Conservation (phyloP, 2,888 invertebrate genomes). For the Limnephilus auricula region DNA sequence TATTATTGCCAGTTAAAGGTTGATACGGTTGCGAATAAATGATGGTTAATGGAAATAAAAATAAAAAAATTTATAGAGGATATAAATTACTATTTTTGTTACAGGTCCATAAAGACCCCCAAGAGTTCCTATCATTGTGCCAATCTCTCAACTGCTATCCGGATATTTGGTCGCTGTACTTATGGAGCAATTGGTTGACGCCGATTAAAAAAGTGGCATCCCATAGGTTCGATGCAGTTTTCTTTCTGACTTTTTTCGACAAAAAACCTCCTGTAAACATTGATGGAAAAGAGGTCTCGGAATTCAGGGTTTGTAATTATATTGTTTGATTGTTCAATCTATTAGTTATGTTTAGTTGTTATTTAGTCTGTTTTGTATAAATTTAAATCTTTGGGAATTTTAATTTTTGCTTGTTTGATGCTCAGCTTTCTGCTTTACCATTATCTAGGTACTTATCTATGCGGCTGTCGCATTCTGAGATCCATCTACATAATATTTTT, state of each 20-base stretch:
- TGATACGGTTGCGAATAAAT: too few species aligned
- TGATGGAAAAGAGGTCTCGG: conserved; percentile 76
- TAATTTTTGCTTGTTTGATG: not conserved
- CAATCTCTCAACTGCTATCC: conserved; percentile 83
- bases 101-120: conserved; percentile 80
- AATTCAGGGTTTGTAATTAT: conserved; percentile 73
- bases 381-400: not conserved
- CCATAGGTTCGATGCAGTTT: conserved; percentile 83
- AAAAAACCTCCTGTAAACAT: conserved; percentile 75
- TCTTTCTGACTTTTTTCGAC: conserved; percentile 82
- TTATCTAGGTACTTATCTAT: too few species aligned
- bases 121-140: conserved; percentile 83
- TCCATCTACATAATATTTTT: not conserved
- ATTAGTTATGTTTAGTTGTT: too few species aligned
- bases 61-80: not conserved
- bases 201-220: conserved; percentile 75
- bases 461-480: too few species aligned
- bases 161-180: conserved; percentile 86
- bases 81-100: conserved; percentile 51
- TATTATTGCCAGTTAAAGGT: too few species aligned
- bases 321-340: not conserved
- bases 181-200: conserved; percentile 92
- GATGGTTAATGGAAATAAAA: not conserved
- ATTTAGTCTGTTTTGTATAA: not conserved
- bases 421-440: not conserved